These are phyloP conservation scores for Amphiprion percula DNA, from an alignment of 2,113 vertebrate species.

Conservation along the genomic window DNA sequence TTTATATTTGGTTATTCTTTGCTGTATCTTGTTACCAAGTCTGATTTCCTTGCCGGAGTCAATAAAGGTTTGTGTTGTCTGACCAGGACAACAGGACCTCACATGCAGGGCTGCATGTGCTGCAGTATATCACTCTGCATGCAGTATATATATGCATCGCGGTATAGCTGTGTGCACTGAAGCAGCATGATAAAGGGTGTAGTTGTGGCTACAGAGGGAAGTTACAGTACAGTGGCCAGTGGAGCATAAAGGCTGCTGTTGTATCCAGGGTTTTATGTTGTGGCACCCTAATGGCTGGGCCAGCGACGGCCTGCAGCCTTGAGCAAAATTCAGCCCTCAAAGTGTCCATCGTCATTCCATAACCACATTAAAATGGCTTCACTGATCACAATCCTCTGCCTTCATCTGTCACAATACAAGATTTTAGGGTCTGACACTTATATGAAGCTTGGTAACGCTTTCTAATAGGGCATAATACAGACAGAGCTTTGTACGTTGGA, in stretches of 20 bases:
- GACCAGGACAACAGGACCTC: conserved; percentile 68
- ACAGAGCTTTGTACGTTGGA: background rate
- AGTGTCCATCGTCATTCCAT: conserved; percentile 35
- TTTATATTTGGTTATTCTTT: conserved; percentile 55
- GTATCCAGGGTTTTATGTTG: conserved; percentile 55
- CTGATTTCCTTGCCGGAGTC: conserved; percentile 56
- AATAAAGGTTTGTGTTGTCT: conserved; percentile 54
- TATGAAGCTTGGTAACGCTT: no score
- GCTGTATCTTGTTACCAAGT: conserved; percentile 45
- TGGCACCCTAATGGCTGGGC: conserved; percentile 51
- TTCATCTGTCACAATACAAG: background rate
- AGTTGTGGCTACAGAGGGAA: conserved; percentile 38
- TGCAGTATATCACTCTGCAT: conserved; percentile 32
- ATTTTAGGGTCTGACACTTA: background rate
- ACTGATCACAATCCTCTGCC: conserved; percentile 12
- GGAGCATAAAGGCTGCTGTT: conserved; percentile 68
- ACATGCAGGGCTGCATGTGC: conserved; percentile 30
- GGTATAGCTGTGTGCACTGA: conserved; percentile 18
- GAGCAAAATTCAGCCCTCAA: conserved; percentile 25
- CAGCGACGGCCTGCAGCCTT: conserved; percentile 17
- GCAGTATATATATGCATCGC: conserved; percentile 1
- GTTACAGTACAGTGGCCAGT: conserved; percentile 33
- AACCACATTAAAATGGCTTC: conserved; percentile 31
- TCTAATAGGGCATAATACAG: background rate
- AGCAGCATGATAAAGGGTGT: conserved; percentile 39